These are phyloP conservation scores for Ruditapes philippinarum DNA, from an alignment of 1,140 invertebrate genomes.

Conservation along the genomic window DNA sequence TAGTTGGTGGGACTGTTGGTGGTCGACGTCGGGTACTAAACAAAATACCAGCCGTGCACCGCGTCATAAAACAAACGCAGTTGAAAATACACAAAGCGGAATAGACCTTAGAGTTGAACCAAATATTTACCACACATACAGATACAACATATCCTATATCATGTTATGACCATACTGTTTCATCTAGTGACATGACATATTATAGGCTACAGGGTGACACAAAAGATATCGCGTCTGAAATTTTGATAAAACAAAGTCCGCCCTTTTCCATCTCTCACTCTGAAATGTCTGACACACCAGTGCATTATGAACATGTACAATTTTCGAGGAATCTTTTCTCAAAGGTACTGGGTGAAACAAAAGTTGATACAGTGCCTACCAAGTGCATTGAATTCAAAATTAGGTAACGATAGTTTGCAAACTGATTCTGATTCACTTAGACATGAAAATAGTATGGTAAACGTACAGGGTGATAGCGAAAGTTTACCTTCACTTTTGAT, in stretches of 20 bases:
- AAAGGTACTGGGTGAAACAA: neutral
- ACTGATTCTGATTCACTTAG: neutral
- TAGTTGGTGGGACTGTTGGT: neutral
- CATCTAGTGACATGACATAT: neutral
- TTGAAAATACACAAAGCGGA: neutral
- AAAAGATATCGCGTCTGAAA: neutral
- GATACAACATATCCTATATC: neutral
- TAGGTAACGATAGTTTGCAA: neutral
- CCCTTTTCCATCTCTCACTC: neutral
- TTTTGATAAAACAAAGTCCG: neutral
- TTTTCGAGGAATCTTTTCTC: neutral
- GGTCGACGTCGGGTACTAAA: neutral
- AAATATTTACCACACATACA: neutral
- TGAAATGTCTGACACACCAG: neutral
- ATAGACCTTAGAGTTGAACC: neutral
- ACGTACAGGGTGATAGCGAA: neutral
- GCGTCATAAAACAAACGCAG: neutral
- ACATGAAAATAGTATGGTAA: neutral
- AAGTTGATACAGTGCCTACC: neutral
- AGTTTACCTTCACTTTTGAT: neutral
- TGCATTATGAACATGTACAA: slow-evolving; percentile 3
- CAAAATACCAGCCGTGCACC: neutral
- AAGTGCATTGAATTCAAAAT: neutral
- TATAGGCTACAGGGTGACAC: neutral
- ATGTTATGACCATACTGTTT: neutral